Evolutionary conservation across 1,140 invertebrate species (phyloP).

Genomic region (Trichomalopsis sarcophagae): DNA sequence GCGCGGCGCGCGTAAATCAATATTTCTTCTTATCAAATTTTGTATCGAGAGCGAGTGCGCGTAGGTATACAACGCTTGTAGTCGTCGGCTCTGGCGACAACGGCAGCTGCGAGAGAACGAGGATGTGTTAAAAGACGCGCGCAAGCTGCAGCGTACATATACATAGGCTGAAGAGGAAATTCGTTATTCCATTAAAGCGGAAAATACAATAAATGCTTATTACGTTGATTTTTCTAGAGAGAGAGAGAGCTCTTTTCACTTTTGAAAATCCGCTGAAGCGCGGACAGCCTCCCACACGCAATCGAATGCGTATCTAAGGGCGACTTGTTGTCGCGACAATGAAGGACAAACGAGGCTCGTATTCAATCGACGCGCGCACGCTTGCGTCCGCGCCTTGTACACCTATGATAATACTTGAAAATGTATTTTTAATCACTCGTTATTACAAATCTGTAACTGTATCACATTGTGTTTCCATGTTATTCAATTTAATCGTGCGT

Average conservation of each 20-base stretch:
- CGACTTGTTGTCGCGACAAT: neutral
- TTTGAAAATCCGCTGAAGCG: neutral
- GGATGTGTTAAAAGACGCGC: too few species aligned
- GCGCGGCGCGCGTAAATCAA: neutral
- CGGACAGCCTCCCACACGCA: too few species aligned
- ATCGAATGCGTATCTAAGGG: too few species aligned
- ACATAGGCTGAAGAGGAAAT: neutral
- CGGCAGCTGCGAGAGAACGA: too few species aligned
- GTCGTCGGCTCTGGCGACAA: too few species aligned
- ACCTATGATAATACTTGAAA: too few species aligned
- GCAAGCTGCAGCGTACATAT: too few species aligned
- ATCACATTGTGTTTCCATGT: too few species aligned
- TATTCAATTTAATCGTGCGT: too few species aligned
- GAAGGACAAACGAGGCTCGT: neutral
- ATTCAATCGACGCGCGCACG: neutral
- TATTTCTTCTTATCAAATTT: slow-evolving; percentile 22
- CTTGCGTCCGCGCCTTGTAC: too few species aligned
- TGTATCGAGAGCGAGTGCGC: neutral
- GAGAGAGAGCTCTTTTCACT: neutral
- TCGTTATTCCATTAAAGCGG: neutral
- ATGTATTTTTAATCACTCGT: too few species aligned
- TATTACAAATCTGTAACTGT: too few species aligned
- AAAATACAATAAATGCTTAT: neutral
- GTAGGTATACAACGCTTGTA: neutral
- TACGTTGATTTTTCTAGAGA: neutral